A percentile compares a stretch with the other conserved stretches of the same genome.
These are phyloP conservation scores for Tetheella fluctuosa DNA, from an alignment of 2,888 invertebrate species.

Conservation along the genomic window DNA sequence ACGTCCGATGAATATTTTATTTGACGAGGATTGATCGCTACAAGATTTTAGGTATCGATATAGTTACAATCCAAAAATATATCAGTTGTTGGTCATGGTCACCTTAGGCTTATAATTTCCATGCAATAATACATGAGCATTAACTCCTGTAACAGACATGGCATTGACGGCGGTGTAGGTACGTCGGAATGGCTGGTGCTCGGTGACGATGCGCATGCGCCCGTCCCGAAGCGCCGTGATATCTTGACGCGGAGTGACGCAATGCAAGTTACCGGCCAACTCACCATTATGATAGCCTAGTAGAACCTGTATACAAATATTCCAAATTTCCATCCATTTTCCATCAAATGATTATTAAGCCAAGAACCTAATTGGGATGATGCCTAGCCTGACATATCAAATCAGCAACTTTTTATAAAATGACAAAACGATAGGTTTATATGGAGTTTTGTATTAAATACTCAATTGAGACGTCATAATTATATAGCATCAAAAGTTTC, in stretches of 20 bases:
- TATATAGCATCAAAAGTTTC: too few species aligned
- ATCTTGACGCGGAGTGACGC: constrained; percentile 80
- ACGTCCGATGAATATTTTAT: too few species aligned
- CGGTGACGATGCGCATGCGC: constrained; percentile 83
- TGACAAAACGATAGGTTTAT: too few species aligned
- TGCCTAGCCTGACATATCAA: too few species aligned
- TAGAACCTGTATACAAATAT: constrained; percentile 60
- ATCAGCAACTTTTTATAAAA: too few species aligned
- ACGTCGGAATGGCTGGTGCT: constrained; percentile 81
- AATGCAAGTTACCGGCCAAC: constrained; percentile 90
- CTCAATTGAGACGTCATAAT: too few species aligned
- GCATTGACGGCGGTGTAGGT: constrained; percentile 67
- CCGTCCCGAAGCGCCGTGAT: constrained; percentile 79
- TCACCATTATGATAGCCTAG: constrained; percentile 87
- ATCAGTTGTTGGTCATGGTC: constrained; percentile 10
- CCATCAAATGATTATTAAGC: background rate
- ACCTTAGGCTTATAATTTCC: constrained; percentile 66
- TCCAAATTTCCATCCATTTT: too few species aligned
- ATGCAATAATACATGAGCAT: constrained; percentile 61
- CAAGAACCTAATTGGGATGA: too few species aligned
- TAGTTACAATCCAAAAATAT: background rate
- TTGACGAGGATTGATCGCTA: too few species aligned
- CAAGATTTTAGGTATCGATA: too few species aligned
- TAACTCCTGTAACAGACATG: constrained; percentile 61
- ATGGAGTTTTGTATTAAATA: too few species aligned